Conservation (phyloP, 2,888 invertebrate genomes). For the Trachelus tabidus region DNA sequence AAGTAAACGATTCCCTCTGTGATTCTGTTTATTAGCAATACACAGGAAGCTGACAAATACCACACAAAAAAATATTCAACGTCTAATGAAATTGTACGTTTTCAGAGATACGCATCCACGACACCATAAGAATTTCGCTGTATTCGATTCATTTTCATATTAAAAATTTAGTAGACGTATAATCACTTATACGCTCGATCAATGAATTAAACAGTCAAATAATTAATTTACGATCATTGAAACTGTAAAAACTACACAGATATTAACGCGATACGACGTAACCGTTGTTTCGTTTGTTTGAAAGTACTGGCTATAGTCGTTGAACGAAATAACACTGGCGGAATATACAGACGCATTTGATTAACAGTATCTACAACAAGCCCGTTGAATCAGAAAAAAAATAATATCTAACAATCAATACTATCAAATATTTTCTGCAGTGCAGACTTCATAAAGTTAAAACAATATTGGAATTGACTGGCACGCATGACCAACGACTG, state of each 20-base stretch:
- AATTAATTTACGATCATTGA: background rate
- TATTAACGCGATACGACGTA: background rate
- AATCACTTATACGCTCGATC: background rate
- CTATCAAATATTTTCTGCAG: background rate
- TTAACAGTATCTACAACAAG: background rate
- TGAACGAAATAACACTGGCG: background rate
- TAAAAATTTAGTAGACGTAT: background rate
- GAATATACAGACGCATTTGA: background rate
- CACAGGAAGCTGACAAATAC: background rate
- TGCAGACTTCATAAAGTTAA: background rate
- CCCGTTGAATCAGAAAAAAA: background rate
- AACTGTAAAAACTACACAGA: background rate
- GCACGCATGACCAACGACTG: background rate
- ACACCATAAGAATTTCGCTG: no score
- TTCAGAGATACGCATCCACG: background rate
- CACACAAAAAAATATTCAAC: no score
- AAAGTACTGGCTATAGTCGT: background rate
- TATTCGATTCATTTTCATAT: background rate
- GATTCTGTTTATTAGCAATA: constrained; percentile 4
- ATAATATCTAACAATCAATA: background rate
- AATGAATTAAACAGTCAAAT: background rate
- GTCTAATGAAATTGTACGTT: background rate
- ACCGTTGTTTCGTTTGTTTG: background rate
- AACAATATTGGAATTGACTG: background rate
- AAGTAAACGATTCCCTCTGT: constrained; percentile 52